These are phyloP conservation scores for Epicampocera succincta DNA, from an alignment of 2,888 invertebrate genomes.

Conservation along the genomic window DNA sequence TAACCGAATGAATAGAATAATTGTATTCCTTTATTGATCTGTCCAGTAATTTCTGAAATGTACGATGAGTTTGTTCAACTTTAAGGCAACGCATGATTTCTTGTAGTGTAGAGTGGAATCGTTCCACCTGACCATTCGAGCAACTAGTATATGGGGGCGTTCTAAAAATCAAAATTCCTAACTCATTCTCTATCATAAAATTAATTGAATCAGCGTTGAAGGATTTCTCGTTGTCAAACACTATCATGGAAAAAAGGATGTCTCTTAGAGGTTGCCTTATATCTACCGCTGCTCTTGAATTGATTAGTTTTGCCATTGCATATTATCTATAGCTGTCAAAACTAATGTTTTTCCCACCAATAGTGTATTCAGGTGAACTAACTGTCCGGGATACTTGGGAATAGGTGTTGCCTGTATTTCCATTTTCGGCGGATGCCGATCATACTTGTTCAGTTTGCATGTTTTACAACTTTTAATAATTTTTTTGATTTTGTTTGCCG, in stretches of 20 bases:
- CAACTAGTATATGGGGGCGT: slow-evolving; percentile 8
- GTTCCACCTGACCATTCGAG: background rate
- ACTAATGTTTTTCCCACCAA: background rate
- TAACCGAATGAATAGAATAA: too few relatives aligned
- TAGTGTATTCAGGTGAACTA: too few relatives aligned
- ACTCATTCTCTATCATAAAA: background rate
- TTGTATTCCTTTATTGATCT: too few relatives aligned
- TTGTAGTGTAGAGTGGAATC: background rate
- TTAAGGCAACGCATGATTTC: background rate
- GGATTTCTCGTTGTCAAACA: background rate
- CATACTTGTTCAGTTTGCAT: slow-evolving; percentile 54
- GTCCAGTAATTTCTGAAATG: too few relatives aligned
- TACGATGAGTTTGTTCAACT: too few relatives aligned
- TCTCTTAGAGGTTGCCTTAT: background rate
- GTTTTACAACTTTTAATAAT: slow-evolving; percentile 26
- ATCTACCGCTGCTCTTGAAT: background rate
- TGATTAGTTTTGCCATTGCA: slow-evolving; percentile 32
- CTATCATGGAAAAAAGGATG: too few relatives aligned
- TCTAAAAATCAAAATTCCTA: too few relatives aligned
- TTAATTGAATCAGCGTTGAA: background rate
- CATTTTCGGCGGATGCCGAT: slow-evolving; percentile 10
- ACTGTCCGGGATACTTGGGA: background rate
- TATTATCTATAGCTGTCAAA: slow-evolving; percentile 19
- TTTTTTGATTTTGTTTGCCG: background rate
- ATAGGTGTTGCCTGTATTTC: background rate